These are phyloP conservation scores for Leucania comma DNA, from an alignment of 2,888 invertebrate genomes.

Conservation along the genomic window DNA sequence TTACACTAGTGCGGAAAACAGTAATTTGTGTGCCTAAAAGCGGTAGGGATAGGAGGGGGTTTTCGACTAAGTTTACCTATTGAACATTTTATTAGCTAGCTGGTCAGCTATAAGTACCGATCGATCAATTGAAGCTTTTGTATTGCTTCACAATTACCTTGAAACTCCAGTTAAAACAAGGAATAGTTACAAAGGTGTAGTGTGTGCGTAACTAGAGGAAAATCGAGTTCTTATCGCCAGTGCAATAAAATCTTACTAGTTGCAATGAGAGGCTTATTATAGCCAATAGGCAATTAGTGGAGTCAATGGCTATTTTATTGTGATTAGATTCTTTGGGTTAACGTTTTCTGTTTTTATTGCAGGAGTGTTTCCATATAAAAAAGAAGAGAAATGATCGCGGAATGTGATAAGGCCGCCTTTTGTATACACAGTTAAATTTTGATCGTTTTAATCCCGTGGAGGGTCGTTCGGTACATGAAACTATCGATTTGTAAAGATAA, in stretches of 20 bases:
- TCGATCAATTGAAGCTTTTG: background rate
- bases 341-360: conserved; percentile 12
- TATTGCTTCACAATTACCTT: conserved; percentile 10
- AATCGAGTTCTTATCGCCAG: conserved; percentile 26
- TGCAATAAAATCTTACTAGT: conserved; percentile 34
- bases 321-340: conserved; percentile 11
- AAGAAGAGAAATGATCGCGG: too few species aligned
- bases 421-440: too few species aligned
- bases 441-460: too few species aligned
- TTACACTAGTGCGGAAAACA: too few species aligned
- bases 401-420: too few species aligned
- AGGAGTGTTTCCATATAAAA: background rate
- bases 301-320: conserved; percentile 24
- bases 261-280: conserved; percentile 31
- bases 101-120: too few species aligned
- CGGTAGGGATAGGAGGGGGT: too few species aligned
- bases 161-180: conserved; percentile 14
- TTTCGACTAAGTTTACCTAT: too few species aligned
- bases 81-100: too few species aligned
- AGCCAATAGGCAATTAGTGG: conserved; percentile 34
- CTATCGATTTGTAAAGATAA: too few species aligned
- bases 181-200: background rate
- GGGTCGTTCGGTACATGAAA: too few species aligned
- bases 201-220: background rate
- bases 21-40: too few species aligned